A percentile compares a stretch with the other conserved stretches of the same genome.
Evolutionary conservation across 1,140 invertebrate species (phyloP).

Genomic region (Bombus huntii): DNA sequence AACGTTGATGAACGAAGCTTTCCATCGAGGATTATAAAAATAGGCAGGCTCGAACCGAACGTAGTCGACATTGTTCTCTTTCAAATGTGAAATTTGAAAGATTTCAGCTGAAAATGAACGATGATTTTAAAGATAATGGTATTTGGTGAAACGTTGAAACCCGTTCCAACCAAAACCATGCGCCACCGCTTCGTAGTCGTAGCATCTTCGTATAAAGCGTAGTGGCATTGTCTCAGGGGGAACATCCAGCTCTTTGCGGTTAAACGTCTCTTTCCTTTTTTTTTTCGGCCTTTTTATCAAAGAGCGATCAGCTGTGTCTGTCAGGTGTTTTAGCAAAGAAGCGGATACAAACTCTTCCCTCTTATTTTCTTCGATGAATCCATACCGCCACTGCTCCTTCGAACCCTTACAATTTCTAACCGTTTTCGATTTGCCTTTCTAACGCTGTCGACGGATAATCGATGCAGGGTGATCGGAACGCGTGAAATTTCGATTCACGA

Average conservation of each 20-base stretch:
- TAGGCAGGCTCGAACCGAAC: neutral
- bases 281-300: conserved; percentile 49
- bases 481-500: neutral
- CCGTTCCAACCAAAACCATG: neutral
- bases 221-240: conserved; percentile 44
- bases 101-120: accelerated
- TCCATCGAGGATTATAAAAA: neutral
- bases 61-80: neutral
- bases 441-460: conserved; percentile 2
- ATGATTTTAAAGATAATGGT: neutral
- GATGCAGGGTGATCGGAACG: neutral
- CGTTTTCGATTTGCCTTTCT: conserved; percentile 4
- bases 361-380: conserved; percentile 53
- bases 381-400: neutral
- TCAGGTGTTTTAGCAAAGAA: conserved; percentile 64
- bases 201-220: conserved; percentile 11
- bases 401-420: neutral
- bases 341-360: conserved; percentile 51
- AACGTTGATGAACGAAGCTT: neutral
- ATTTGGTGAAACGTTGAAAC: neutral
- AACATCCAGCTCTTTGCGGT: conserved; percentile 57
- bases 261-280: conserved; percentile 42
- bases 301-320: conserved; percentile 64
- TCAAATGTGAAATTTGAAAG: accelerated
- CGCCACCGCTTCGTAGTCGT: neutral